Percentiles rank a stretch among this genome's conserved stretches.
Conservation (phyloP, 2,888 invertebrate genomes). For the Druceiella hillmani region DNA sequence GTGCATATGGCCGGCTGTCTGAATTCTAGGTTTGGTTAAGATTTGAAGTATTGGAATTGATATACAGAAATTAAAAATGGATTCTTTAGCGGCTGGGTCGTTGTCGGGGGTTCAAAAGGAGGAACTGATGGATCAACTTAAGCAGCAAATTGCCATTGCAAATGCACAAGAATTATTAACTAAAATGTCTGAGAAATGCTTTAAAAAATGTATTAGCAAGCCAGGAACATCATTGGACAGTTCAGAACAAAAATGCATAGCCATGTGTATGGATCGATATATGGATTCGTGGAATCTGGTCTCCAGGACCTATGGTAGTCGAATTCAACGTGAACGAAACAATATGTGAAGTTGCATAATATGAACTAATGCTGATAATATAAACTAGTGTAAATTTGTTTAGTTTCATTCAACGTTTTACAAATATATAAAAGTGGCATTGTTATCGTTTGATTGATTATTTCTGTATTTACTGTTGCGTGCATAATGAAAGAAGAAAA, state of each 20-base stretch:
- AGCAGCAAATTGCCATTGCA: slow-evolving; percentile 91
- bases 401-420: too few species aligned
- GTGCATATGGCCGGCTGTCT: too few species aligned
- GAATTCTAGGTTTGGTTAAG: too few species aligned
- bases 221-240: slow-evolving; percentile 86
- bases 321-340: slow-evolving; percentile 76
- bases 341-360: too few species aligned
- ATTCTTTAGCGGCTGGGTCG: slow-evolving; percentile 49
- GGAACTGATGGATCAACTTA: slow-evolving; percentile 90
- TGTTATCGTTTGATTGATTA: too few species aligned
- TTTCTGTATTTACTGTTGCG: too few species aligned
- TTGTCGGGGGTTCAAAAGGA: slow-evolving; percentile 69
- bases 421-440: too few species aligned
- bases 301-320: slow-evolving; percentile 79
- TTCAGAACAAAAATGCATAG: slow-evolving; percentile 93
- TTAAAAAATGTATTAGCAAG: slow-evolving; percentile 87
- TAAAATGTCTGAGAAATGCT: slow-evolving; percentile 98
- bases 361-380: too few species aligned
- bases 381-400: too few species aligned
- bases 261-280: slow-evolving; percentile 98
- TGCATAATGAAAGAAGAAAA: too few species aligned
- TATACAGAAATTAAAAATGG: slow-evolving; percentile 43
- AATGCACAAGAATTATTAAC: slow-evolving; percentile 89
- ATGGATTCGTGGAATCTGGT: slow-evolving; percentile 96
- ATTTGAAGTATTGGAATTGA: too few species aligned